These are phyloP conservation scores for Tribolium freemani DNA, from an alignment of 2,888 invertebrate species.

Conservation along the genomic window DNA sequence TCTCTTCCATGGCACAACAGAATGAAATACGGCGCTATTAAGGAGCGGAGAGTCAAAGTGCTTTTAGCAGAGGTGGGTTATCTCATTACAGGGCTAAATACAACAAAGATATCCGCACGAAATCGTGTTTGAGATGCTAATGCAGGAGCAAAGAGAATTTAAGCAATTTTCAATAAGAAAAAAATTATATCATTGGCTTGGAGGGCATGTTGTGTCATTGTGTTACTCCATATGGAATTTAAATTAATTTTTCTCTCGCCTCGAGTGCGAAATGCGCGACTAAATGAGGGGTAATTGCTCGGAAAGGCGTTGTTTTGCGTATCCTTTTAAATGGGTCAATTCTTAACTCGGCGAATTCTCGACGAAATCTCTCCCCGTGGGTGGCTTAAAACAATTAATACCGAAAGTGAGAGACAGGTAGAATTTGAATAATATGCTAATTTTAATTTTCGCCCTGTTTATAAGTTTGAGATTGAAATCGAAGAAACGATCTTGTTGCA, in stretches of 20 bases:
- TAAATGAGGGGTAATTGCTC: slow-evolving; percentile 3
- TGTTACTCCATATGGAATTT: too few species aligned
- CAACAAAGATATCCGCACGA: slow-evolving; percentile 44
- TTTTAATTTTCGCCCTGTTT: not conserved
- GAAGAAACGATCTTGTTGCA: not conserved
- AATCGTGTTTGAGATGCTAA: slow-evolving; percentile 41
- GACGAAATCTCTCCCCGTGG: slow-evolving; percentile 21
- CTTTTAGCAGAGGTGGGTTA: slow-evolving; percentile 47
- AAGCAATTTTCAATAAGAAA: not conserved
- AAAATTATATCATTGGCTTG: too few species aligned
- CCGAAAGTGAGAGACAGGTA: slow-evolving; percentile 15
- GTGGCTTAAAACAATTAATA: slow-evolving; percentile 31
- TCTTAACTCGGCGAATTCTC: slow-evolving; percentile 12
- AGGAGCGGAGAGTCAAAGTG: slow-evolving; percentile 47
- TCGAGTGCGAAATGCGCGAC: not conserved
- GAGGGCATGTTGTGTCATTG: too few species aligned
- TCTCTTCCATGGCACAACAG: slow-evolving; percentile 36
- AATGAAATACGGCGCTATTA: slow-evolving; percentile 46
- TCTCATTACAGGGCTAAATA: slow-evolving; percentile 45
- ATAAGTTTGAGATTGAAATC: not conserved
- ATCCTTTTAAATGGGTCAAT: slow-evolving; percentile 17
- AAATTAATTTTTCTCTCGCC: too few species aligned
- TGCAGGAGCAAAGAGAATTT: slow-evolving; percentile 13
- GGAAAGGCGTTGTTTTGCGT: slow-evolving; percentile 20
- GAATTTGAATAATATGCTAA: slow-evolving; percentile 34